Percentiles rank a stretch among this genome's conserved stretches.
These are phyloP conservation scores for Solenodon paradoxus DNA, from an alignment of 2,113 vertebrate species.

Conservation along the genomic window DNA sequence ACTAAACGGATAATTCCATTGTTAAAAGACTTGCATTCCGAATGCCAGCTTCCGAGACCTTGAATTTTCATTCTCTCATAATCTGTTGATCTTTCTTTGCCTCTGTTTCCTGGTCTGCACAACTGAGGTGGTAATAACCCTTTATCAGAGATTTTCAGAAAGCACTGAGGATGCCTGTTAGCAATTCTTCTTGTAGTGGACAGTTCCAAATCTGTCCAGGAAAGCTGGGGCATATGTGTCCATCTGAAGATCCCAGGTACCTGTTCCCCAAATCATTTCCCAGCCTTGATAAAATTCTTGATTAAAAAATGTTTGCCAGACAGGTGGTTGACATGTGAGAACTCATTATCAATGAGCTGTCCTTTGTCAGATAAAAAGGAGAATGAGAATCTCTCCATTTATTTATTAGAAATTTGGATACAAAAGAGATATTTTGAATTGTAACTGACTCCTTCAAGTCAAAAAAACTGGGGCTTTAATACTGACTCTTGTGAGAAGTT, in stretches of 20 bases:
- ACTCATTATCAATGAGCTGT: neutral
- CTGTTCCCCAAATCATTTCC: neutral
- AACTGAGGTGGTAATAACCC: neutral
- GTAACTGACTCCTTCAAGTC: neutral
- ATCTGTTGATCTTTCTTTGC: neutral
- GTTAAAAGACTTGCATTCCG: neutral
- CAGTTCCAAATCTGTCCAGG: too few species aligned
- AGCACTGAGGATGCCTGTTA: too few species aligned
- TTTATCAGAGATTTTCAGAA: too few species aligned
- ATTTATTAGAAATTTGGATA: neutral
- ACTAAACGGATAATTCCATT: neutral
- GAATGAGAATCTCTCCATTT: neutral
- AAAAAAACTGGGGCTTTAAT: neutral
- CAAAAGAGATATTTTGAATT: neutral
- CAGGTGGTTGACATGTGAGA: neutral
- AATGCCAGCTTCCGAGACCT: neutral
- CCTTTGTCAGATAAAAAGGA: neutral
- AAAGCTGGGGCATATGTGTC: neutral
- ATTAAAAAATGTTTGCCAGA: neutral
- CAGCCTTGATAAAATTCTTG: too few species aligned
- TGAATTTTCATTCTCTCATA: neutral
- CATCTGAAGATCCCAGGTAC: neutral
- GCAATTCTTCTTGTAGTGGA: too few species aligned
- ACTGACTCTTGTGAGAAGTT: neutral
- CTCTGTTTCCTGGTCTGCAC: neutral